These are phyloP conservation scores for Metopia argyrocephala DNA, from an alignment of 2,888 invertebrate species.

Conservation along the genomic window DNA sequence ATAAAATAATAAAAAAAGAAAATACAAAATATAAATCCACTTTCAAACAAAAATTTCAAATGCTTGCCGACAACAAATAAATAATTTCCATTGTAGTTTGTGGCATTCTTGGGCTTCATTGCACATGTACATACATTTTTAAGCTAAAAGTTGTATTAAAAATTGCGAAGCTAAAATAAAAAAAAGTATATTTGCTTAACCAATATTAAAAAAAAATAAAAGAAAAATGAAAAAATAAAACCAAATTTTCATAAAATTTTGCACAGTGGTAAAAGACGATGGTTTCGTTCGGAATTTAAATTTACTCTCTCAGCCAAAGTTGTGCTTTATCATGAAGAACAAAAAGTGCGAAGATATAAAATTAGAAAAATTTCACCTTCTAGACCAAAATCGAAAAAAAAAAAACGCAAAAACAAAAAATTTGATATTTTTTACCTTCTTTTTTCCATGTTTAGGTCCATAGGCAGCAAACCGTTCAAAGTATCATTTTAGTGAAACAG, in stretches of 20 bases:
- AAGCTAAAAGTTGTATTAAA: slow-evolving; percentile 58
- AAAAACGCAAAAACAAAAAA: too few species aligned
- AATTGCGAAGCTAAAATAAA: slow-evolving; percentile 66
- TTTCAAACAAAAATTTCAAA: background rate
- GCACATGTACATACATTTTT: slow-evolving; percentile 25
- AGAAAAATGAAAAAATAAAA: background rate
- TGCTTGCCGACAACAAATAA: slow-evolving; percentile 55
- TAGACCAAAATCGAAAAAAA: too few species aligned
- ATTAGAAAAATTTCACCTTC: too few species aligned
- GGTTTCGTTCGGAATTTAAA: too few species aligned
- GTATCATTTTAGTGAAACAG: too few species aligned
- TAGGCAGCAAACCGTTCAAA: too few species aligned
- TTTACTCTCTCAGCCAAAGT: too few species aligned
- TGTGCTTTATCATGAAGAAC: too few species aligned
- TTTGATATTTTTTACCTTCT: too few species aligned
- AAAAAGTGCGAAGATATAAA: too few species aligned
- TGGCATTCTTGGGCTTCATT: slow-evolving; percentile 60
- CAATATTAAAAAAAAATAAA: slow-evolving; percentile 7
- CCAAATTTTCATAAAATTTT: background rate
- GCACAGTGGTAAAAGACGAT: background rate
- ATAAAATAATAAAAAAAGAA: slow-evolving; percentile 60
- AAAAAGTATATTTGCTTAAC: slow-evolving; percentile 41
- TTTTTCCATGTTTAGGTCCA: too few species aligned
- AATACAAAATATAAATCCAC: background rate
- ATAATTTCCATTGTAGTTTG: slow-evolving; percentile 62